Conservation (phyloP, 2,797 vertebrate genomes). For the Loriculus beryllinus region DNA sequence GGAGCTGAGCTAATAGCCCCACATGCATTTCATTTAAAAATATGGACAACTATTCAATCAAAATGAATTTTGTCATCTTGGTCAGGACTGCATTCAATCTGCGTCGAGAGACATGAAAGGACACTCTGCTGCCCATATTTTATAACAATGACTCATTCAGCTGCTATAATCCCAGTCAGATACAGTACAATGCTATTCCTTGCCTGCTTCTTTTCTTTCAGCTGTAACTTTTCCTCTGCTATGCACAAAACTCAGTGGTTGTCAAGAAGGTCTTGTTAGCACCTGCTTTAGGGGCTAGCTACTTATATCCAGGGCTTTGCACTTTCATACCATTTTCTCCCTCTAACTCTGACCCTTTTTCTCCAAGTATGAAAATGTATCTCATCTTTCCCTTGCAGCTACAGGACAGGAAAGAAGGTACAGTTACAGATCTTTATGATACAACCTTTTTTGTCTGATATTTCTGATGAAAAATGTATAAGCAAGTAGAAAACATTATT, state of each 20-base stretch:
- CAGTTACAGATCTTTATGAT: background rate
- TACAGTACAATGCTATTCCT: constrained; percentile 40
- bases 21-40: constrained; percentile 55
- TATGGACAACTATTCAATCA: constrained; percentile 25
- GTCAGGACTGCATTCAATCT: constrained; percentile 41
- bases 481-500: constrained; percentile 42
- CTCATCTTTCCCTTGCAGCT: constrained; percentile 43
- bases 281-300: constrained; percentile 17
- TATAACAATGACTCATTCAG: constrained; percentile 33
- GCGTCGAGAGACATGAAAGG: constrained; percentile 57
- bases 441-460: constrained; percentile 17
- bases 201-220: constrained; percentile 46
- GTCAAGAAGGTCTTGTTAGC: constrained; percentile 48
- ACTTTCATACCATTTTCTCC: background rate
- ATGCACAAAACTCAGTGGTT: constrained; percentile 47
- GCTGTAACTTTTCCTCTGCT: constrained; percentile 49
- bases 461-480: constrained; percentile 59
- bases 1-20: constrained; percentile 39
- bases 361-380: background rate
- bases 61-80: constrained; percentile 64
- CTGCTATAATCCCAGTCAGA: constrained; percentile 42
- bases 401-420: constrained; percentile 17
- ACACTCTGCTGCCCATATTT: constrained; percentile 21
- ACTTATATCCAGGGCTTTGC: constrained; percentile 34
- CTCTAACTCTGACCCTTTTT: constrained; percentile 17